Evolutionary conservation across 1,140 invertebrate species (phyloP).

Genomic region (Idris sp.): DNA sequence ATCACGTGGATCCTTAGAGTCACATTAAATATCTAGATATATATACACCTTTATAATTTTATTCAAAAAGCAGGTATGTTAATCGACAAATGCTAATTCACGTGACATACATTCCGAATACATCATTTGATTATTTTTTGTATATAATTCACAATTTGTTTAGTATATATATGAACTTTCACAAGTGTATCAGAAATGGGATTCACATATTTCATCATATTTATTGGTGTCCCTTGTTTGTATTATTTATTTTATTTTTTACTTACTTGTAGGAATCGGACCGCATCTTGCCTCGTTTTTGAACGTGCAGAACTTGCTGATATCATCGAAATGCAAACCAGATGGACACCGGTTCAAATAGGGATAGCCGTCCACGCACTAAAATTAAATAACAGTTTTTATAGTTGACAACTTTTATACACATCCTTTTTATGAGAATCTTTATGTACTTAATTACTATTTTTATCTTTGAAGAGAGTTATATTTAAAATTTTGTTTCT

Average conservation of each 20-base stretch:
- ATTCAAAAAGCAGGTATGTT: slow-evolving; percentile 57
- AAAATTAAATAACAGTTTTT: slow-evolving; percentile 44
- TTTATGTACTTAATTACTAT: too few relatives aligned
- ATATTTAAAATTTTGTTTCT: too few relatives aligned
- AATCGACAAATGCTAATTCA: slow-evolving; percentile 55
- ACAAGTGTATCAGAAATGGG: slow-evolving; percentile 38
- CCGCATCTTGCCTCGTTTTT: slow-evolving; percentile 94
- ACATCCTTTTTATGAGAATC: too few relatives aligned
- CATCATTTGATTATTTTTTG: slow-evolving; percentile 55
- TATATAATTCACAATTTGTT: slow-evolving; percentile 48
- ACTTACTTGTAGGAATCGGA: slow-evolving; percentile 90
- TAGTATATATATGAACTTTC: too few relatives aligned
- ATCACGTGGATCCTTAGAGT: slow-evolving; percentile 46
- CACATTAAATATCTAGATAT: slow-evolving; percentile 23
- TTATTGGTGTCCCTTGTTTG: slow-evolving; percentile 13
- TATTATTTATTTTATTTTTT: slow-evolving; percentile 10
- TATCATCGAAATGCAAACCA: slow-evolving; percentile 92
- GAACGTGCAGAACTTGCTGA: slow-evolving; percentile 93
- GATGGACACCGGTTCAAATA: slow-evolving; percentile 93
- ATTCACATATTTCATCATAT: slow-evolving; percentile 29
- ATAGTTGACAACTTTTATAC: too few relatives aligned
- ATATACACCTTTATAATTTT: slow-evolving; percentile 40
- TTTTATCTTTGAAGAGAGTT: too few relatives aligned
- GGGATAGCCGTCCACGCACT: slow-evolving; percentile 93
- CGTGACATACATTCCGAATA: slow-evolving; percentile 44